A percentile compares a stretch with the other conserved stretches of the same genome.
phyloP scores from a whole-genome alignment of 2,113 vertebrate genomes.

The Turdus rufiventris region DNA sequence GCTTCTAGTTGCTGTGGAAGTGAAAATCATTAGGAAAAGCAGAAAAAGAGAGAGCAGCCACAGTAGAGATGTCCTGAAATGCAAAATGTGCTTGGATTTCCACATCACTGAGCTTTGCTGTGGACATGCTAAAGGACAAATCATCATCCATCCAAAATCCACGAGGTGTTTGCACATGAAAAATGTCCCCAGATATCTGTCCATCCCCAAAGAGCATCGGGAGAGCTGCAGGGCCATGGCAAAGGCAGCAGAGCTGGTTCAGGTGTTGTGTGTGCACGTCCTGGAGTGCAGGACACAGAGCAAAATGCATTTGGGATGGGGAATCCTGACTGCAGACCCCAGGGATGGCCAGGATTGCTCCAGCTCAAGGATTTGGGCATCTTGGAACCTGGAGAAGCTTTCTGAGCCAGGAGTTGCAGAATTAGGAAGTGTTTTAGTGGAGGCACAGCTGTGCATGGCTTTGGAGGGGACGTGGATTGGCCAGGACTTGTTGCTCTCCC shows the following conservation, averaged over 20 bases:
- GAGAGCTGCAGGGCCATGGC: background rate
- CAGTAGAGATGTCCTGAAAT: background rate
- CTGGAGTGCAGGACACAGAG: background rate
- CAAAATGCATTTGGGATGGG: accelerated
- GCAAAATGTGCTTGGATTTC: background rate
- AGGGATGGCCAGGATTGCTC: background rate
- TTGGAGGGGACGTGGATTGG: background rate
- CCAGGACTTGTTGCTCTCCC: accelerated
- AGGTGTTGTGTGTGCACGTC: accelerated
- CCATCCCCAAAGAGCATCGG: background rate
- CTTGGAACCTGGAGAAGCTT: background rate
- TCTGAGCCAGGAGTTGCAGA: background rate
- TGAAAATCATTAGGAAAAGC: background rate
- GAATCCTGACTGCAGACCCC: background rate
- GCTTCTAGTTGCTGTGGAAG: background rate
- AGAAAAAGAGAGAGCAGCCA: background rate
- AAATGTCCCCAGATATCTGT: background rate
- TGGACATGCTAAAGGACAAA: background rate
- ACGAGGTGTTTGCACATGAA: background rate
- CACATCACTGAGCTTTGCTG: background rate
- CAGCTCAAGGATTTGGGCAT: background rate
- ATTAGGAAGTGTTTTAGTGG: background rate
- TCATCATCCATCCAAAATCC: background rate
- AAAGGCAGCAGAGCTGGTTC: background rate
- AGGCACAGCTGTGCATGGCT: background rate